Base-by-base conservation (phyloP, 2,888 invertebrate genomes). In the Hofmannophila pseudospretella region DNA sequence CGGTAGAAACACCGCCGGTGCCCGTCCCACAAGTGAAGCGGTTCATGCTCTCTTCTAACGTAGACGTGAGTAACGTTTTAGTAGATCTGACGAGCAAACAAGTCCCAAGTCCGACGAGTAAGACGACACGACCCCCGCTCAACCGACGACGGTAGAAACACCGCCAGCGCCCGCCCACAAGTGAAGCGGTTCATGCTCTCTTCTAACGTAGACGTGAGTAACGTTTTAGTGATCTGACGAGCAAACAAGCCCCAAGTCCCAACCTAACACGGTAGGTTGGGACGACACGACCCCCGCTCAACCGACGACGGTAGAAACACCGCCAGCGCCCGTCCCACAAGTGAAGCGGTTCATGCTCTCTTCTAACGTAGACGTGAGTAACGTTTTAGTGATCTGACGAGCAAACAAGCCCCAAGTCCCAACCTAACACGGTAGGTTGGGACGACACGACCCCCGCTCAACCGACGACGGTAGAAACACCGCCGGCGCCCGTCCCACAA, bases 261-360 rank as follows among this genome's bases (percentile, higher is more conserved):
- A 93, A 53, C 88, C 90, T 0, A 91, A 91, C 62, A 91, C 90
- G 0, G 89, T 94, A 1, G 92, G 91, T 0, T 94, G 94, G 94
- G 92, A 92, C 54, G 93, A 92, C 67, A 88, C 85, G 0, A 80
- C 75, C 1, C 67, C 74, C 0, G 25, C 28, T 1, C 41, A 37
- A 23, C 41, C 29, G 11, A 42, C 32, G 7, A 40, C 9, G 13
- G 16, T 7, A 9, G 42, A 25, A 33, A 34, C 42, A 0, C 30
- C 49, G 0, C 40, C 47, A 4, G 34, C 42, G 0, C 37, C 38
- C 0, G 20, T 8, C 4, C 7, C 19, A 2, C 36, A 37, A 4
- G 16, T 63, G 37, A 85, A 74, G 44, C 58, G 69, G 39, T 87
- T 88, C 44, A 85, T 87, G 81, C 62, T 88, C 9, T 86, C 86